Base-by-base conservation (phyloP, 2,888 invertebrate species). In the Mesorhabditis spiculigera region DNA sequence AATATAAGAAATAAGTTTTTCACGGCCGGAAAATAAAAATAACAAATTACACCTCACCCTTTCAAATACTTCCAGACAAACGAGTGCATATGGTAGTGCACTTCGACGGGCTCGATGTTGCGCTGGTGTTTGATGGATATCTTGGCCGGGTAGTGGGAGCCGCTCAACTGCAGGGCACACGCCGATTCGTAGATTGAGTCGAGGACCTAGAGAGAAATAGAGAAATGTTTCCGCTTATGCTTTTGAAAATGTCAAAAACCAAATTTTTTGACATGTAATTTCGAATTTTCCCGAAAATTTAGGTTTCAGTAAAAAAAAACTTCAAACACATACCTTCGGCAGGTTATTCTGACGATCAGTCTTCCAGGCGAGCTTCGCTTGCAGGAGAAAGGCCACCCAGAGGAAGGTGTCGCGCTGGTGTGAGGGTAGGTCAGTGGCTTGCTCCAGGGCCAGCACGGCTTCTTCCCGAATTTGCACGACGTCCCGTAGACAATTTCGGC, bases 71-170 rank as follows among this genome's bases (percentile, higher is more conserved):
- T 78, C 68, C 72, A 76, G 42, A 71, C 76, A 4, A 71, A 71
- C 5, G 77, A 66, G 65, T 75, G 71, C 4, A 70, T 73, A 28
- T 80, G 79, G 70, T 80, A 80, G 65, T 80, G 79, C 5, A 80
- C 74, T 72, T 80, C 79, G 4, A 80, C 66, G 10, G 79, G 79
- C 42, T 78, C 79, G 41, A 80, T 67, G 64, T 78, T 75, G n/a
- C 68, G 66, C 66, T 80, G 79, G 44, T 75, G 74, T 58, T 75
- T 78, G 10, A 74, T 67, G 66, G 71, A 71, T 6, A 78, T 71
- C 50, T 75, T 76, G 16, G 71, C 50, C 10, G 78, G 78, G 66
- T 78, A 78, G 58, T 73, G 75, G 66, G 71, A 75, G 4, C 72
- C 74, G n/a, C 68, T 67, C n/a, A 78, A 65, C 65, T 80, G 74